Base-by-base conservation (phyloP, 2,888 invertebrate genomes). In the Argynnis bischoffii region DNA sequence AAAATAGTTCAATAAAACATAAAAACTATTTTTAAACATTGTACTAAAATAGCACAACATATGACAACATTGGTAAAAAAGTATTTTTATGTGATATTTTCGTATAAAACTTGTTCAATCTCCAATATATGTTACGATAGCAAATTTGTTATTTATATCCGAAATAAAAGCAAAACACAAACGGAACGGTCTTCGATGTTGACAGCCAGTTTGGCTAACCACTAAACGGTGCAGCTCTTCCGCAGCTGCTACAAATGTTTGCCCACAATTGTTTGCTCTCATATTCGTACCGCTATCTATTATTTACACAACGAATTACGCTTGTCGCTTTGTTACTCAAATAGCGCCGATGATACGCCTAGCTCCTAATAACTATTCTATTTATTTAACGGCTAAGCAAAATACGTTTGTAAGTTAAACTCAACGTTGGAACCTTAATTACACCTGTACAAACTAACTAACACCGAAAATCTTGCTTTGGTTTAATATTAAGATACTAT, bases 281-380 rank as follows among this genome's bases (percentile, higher is more conserved):
- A 82, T 84, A 84, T 86, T 84, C 82, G 75, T 74, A 74, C 75
- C 81, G 80, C 78, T 81, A 84, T 86, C 84, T 86, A 84, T 86
- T 88, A 85, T 89, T 87, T 88, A 83, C 75, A 77, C 80, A 77
- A 75, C 71, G 81, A 81, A 86, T 88, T 83, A 88, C 81, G 79
- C 74, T 74, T 79, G 79, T 80, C 80, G 79, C 82, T 85, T 84
- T 78, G 79, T 76, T 76, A 77, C 77, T 75, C 78, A 79, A 77
- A 79, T 77, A 76, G 70, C 74, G 72, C 70, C 70, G 68, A 75
- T 74, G 73, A 75, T 75, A 77, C 74, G 72, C 69, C 66, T 72
- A 67, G 64, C 65, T 71, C 56, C 69, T 74, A 72, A 72, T 73
- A 70, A 74, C 75, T 72, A 72, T 69, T 72, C 57, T 66, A 54